Base-by-base conservation (phyloP, 2,797 vertebrate genomes). In the Lemur catta region DNA sequence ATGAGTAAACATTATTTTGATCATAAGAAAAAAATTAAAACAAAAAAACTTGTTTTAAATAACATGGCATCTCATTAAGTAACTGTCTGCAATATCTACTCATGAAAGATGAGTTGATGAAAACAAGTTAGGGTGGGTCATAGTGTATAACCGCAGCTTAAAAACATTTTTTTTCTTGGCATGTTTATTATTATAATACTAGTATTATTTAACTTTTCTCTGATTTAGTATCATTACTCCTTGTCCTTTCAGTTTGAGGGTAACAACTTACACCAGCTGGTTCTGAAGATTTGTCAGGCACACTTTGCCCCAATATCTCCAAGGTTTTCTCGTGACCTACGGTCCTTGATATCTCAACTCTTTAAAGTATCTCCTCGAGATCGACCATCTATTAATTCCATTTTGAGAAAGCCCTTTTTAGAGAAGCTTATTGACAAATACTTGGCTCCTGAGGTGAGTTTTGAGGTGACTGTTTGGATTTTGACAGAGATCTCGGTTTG, bases 211-310 rank as follows among this genome's bases (percentile, higher is more conserved):
- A 74, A 9, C 61, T 87, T 65, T 90, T 81, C 67, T 87, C 69
- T 81, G 26, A 87, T 48, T 61, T 57, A 43, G 10, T 52, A 4
- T 85, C 15, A 38, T 82, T 57, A 2, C n/a, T 78, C 52, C 48
- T 43, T 96, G 33, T 67, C 67, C 12, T 96, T 95, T 65, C 97
- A 99, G 99, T 99, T 99, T 98, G 99, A 99, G 93, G 99, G 98
- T 92, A 98, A 97, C 96, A 99, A 97, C 97, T 98, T 99, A 97
- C 98, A 98, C 43, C 99, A 99, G 96, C 98, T 99, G 97, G 98
- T 99, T 95, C 96, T 99, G 97, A 99, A 98, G 96, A 99, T 99
- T 98, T 99, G 99, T 97, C 99, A 98, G 97, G 99, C 99, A 22
- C 97, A 30, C 97, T 99, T 99, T 96, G 98, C 84, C n/a, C 99